A percentile compares a stretch with the other conserved stretches of the same genome.
Evolutionary conservation across 2,888 invertebrate genomes (phyloP).

Genomic region (Anarsia innoxiella): DNA sequence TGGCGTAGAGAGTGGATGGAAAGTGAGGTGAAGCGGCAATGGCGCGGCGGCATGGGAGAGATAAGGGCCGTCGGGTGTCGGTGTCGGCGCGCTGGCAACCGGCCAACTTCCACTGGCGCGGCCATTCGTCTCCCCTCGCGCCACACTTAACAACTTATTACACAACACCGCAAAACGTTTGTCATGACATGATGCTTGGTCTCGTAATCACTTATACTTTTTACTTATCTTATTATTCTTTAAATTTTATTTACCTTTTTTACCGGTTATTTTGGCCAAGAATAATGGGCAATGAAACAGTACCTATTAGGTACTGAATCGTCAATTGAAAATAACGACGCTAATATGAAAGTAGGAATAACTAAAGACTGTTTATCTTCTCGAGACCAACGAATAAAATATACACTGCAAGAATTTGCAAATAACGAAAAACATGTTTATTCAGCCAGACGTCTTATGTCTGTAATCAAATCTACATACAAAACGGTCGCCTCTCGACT

Average conservation of each 20-base stretch:
- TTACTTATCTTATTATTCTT: not conserved
- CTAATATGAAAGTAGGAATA: too few species aligned
- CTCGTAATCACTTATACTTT: constrained; percentile 7
- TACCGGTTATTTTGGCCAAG: too few species aligned
- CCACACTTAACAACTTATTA: constrained; percentile 36
- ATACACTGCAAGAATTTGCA: constrained; percentile 10
- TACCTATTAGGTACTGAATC: too few species aligned
- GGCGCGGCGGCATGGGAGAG: constrained; percentile 34
- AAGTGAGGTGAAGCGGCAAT: constrained; percentile 36
- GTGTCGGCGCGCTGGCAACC: constrained; percentile 44
- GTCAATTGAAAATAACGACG: too few species aligned
- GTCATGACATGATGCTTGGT: constrained; percentile 3
- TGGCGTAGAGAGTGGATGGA: constrained; percentile 24
- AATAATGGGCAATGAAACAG: too few species aligned
- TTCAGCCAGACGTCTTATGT: constrained; percentile 6
- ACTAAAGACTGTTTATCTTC: too few species aligned
- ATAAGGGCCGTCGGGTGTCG: constrained; percentile 45
- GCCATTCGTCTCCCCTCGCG: constrained; percentile 22
- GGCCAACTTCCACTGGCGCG: constrained; percentile 32
- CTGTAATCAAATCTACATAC: constrained; percentile 5
- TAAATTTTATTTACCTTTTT: too few species aligned
- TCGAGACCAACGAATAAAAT: constrained; percentile 5
- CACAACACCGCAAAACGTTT: constrained; percentile 23
- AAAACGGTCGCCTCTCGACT: constrained; percentile 1
- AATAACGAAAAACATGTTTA: constrained; percentile 10